These are phyloP conservation scores for Eulemur rubriventer DNA, from an alignment of 2,797 vertebrate species.

Conservation along the genomic window DNA sequence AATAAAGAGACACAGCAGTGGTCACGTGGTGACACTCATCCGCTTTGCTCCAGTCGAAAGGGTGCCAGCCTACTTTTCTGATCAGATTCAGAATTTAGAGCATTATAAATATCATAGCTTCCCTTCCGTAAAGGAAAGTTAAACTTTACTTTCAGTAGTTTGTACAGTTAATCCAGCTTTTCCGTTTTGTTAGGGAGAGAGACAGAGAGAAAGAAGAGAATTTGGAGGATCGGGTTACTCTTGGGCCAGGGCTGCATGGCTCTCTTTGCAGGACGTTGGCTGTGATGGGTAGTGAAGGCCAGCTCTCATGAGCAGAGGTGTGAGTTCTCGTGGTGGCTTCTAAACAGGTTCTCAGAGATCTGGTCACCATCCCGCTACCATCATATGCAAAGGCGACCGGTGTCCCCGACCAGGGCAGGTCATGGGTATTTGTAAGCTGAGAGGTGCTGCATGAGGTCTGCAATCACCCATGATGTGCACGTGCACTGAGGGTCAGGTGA, in stretches of 20 bases:
- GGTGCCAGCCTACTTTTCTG: background rate
- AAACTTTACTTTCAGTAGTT: background rate
- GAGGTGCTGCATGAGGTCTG: background rate
- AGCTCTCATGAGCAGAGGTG: background rate
- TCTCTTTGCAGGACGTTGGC: background rate
- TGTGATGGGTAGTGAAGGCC: no score
- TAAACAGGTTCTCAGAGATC: background rate
- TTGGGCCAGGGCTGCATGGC: background rate
- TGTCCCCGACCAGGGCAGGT: background rate
- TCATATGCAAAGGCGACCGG: background rate
- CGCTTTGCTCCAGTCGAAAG: background rate
- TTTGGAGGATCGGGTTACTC: background rate
- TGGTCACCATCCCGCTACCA: background rate
- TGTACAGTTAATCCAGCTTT: background rate
- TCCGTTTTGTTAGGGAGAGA: background rate
- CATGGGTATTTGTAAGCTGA: background rate
- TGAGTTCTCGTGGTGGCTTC: no score
- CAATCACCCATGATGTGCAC: no score
- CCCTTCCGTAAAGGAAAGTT: background rate
- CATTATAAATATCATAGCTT: no score
- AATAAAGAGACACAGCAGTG: background rate
- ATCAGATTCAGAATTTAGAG: background rate
- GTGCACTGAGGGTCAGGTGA: no score
- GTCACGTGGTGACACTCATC: background rate
- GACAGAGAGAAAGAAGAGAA: background rate